A percentile compares a stretch with the other conserved stretches of the same genome.
Conservation (phyloP, 2,113 vertebrate genomes). For the Tragelaphus strepsiceros region DNA sequence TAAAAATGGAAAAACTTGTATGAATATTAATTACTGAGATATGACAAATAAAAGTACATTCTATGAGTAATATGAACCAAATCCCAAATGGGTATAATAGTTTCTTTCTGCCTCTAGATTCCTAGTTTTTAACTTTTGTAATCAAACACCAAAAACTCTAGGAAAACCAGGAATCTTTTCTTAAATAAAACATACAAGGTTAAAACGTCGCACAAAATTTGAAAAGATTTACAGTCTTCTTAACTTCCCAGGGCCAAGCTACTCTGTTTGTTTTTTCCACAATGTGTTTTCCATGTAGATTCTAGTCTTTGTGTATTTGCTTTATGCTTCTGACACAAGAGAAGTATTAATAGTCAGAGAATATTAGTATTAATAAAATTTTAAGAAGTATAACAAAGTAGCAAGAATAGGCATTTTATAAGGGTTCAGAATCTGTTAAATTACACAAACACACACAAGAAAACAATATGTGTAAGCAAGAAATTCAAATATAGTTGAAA, state of each 20-base stretch:
- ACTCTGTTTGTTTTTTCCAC: neutral
- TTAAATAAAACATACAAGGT: neutral
- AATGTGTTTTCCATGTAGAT: neutral
- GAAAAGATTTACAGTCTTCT: neutral
- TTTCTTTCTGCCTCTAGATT: neutral
- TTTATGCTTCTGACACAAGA: neutral
- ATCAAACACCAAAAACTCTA: neutral
- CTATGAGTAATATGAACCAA: neutral
- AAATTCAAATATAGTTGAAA: neutral
- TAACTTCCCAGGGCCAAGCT: neutral
- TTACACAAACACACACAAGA: neutral
- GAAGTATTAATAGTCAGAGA: neutral
- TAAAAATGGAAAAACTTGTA: neutral
- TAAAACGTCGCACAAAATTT: conserved; percentile 1
- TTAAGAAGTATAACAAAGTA: conserved; percentile 13
- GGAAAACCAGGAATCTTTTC: neutral
- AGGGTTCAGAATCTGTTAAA: neutral
- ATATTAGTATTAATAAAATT: neutral
- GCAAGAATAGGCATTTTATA: neutral
- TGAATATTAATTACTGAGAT: neutral
- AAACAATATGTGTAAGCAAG: neutral
- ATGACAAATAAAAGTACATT: neutral
- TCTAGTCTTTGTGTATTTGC: neutral
- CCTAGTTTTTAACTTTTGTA: neutral
- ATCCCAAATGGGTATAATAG: neutral